phyloP scores from a whole-genome alignment of 2,888 invertebrate genomes.

The Nymphalis c-album region DNA sequence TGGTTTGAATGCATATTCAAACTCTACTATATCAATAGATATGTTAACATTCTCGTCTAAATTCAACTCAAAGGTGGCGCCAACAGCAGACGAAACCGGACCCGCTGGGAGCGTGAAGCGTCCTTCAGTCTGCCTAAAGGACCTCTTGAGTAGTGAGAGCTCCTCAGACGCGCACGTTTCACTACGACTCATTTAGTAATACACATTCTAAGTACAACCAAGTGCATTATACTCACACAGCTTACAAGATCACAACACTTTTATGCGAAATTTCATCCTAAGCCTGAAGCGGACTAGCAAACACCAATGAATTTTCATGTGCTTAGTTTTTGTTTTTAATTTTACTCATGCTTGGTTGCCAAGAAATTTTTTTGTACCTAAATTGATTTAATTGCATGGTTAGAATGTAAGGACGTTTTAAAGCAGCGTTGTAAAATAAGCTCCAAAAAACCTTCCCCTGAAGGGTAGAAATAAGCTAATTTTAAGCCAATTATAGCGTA shows the following conservation, averaged over 20 bases:
- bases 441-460: too few relatives aligned
- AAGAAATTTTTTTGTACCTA: too few relatives aligned
- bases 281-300: too few relatives aligned
- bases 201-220: not conserved
- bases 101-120: constrained; percentile 17
- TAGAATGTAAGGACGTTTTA: too few relatives aligned
- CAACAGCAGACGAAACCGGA: constrained; percentile 12
- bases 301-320: too few relatives aligned
- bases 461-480: too few relatives aligned
- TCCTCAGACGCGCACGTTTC: constrained; percentile 6
- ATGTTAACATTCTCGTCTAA: not conserved
- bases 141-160: constrained; percentile 4
- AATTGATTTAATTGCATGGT: too few relatives aligned
- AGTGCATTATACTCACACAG: not conserved
- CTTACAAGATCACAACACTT: not conserved
- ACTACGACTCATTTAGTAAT: constrained; percentile 13
- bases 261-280: not conserved
- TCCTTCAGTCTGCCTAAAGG: constrained; percentile 14
- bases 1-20: not conserved
- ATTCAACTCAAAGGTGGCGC: constrained; percentile 6
- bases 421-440: too few relatives aligned
- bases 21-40: not conserved
- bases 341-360: too few relatives aligned
- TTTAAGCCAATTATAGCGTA: too few relatives aligned
- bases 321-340: too few relatives aligned